Evolutionary conservation across 2,113 vertebrate species (phyloP), one percentile per base, ranked within the genome.

Genomic region (Potamarius usumacintae): DNA sequence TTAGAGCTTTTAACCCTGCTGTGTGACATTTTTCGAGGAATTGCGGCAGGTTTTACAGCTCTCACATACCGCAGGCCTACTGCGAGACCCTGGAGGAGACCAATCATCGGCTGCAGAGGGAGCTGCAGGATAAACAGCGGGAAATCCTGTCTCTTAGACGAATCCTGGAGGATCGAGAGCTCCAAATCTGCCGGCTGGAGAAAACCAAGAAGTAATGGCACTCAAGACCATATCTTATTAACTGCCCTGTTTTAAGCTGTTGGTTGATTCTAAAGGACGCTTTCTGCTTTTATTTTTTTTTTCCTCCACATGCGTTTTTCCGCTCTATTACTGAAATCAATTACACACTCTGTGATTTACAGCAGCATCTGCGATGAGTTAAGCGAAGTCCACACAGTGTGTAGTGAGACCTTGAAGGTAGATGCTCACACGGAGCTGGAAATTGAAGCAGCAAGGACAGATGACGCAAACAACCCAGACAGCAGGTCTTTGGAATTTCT

Each of bases 21-120:
- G 0, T 62, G n/a, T 15, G 22, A 27, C 11, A 42, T 86, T 84
- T 17, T 6, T 1, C 5, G 50, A 67, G 55, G 55, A 42, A 25
- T 72, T 53, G 22, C 14, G 4, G 0, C 5, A 1, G 15, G 79
- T 60, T 34, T 60, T 81, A 60, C 17, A 34, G 17, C 58, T 34
- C 76, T 52, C 0, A 27, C 65, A 20, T 18, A 11, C 2, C 71
- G 0, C 91, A 98, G 97, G 96, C 95, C 88, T 97, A 97, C 90
- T 97, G 97, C 94, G 96, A 97, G 93, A 97, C 96, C 81, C 93
- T 97, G 82, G 94, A 97, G 91, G 96, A 97, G 91, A 97, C 96
- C 42, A 97, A 97, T 91, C 96, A 96, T 88, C 94, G 92, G 79
- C 96, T 97, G 67, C 97, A 97, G 90, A 97, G 95, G 91, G 96